Evolutionary conservation across 1,140 invertebrate species (phyloP), one percentile per base, ranked within the genome.

Genomic region (Hirudo medicinalis): DNA sequence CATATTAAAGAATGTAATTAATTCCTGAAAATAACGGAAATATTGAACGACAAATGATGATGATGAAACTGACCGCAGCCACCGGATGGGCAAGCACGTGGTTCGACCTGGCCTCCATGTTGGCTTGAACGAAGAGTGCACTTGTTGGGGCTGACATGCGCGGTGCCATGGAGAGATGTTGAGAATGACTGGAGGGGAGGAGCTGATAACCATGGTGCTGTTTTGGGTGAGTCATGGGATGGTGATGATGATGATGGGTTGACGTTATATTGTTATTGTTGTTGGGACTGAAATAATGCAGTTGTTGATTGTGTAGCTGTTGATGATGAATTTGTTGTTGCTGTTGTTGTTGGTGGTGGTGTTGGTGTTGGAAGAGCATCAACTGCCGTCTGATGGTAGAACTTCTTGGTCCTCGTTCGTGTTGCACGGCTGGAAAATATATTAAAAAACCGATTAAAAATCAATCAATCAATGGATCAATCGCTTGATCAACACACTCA

Each of bases 321-420:
- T 68, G 27, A 22, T 36, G 67, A 32, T 29, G 67, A 29, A 22
- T 29, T 68, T 68, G 57, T 63, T 63, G 57, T 63, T 63, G 57
- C 17, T 63, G 57, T 2, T 63, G 57, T 63, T 63, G 22, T 49
- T 49, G 40, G 4, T 40, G n/a, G n/a, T n/a, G n/a, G n/a, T 63
- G 22, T 49, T 49, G 43, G 11, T 32, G 57, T 27, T 63, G 22
- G 20, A 63, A 83, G 78, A 91, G 83, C 22, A 89, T 89, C 86
- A 92, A 90, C 83, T 94, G 91, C 60, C 91, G 86, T 8, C 92
- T 85, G 15, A 96, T 83, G 3, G 92, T 96, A 0, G 92, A 92
- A 76, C 92, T 94, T 69, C 95, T 83, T 22, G 94, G 95, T 0
- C 94, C 95, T 76, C 95, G 86, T 83, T 98, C 94, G 78, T 97